Base-by-base conservation (phyloP, 2,888 invertebrate genomes). In the Acleris literana region DNA sequence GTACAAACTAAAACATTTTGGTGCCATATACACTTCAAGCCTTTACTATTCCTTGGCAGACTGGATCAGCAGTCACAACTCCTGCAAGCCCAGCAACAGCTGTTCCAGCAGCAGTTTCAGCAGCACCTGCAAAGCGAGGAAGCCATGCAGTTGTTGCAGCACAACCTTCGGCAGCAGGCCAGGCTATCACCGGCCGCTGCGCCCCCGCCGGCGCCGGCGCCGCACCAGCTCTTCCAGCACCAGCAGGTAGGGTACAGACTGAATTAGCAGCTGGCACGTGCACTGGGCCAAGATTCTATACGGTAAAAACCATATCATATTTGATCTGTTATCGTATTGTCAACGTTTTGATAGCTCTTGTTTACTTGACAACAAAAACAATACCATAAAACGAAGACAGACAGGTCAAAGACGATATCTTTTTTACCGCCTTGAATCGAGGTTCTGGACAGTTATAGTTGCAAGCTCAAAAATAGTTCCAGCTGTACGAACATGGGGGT, bases 131-230 rank as follows among this genome's bases (percentile, higher is more conserved):
- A 87, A 72, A 89, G 86, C 69, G 91, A 91, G 65, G 92, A 93
- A 71, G 90, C 93, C 51, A 92, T 94, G 84, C 94, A 94, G 76
- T 89, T 94, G 69, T 86, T 94, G 46, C 94, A 94, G 69, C 94
- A 94, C 71, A 94, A 94, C 72, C 87, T 93, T 52, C 92, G 94
- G 77, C 94, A 89, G 64, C 77, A 93, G 74, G 89, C 91, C 49
- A 78, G 93, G 64, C 88, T 91, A 73, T 90, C 93, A 18, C 93
- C 93, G 13, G 76, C 80, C 29, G 70, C 87, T 51, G 72, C 74
- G 46, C 64, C 84, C 1, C 86, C 93, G 22, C 92, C 92, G 7
- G 75, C 80, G 17, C 70, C 33, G 7, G 72, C 74, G 25, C 63
- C 87, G 63, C 87, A 87, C 71, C 86, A 86, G 59, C 74, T 82